Base-by-base conservation (phyloP, 2,113 vertebrate genomes). In the Poecile atricapillus region DNA sequence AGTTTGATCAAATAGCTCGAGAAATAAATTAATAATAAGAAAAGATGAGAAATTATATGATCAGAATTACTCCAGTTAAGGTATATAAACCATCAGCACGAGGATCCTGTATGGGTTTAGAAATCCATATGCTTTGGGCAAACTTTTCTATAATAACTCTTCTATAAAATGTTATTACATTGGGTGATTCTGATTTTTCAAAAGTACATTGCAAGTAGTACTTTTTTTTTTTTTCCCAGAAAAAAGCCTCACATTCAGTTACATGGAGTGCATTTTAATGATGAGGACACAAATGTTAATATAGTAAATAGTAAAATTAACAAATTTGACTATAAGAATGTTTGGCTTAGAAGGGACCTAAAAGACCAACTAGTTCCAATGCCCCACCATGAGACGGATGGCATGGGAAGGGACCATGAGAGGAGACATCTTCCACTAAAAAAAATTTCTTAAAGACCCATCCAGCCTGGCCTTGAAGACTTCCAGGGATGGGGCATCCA, bases 1-100 rank as follows among this genome's bases (percentile, higher is more conserved):
- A 23, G 19, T 52, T 52, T 74, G 44, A 21, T 12, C 0, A 0
- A 71, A 18, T 63, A 35, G 82, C 2, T 59, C 27, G 9, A 28
- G 15, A 76, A 74, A 88, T 49, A 82, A 75, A 84, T 52, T 58
- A 87, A 24, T 68, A 75, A 19, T 21, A 58, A 68, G 33, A 80
- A 74, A 76, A 37, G 1, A 11, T 59, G 17, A 70, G 6, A 3
- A 67, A 27, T 47, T 63, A 15, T 22, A 46, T 18, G 2, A 27
- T 47, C 30, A 59, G 21, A 83, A 83, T 44, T 63, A 55, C 3
- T 3, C 37, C 35, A 68, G 11, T 47, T 39, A n/a, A 30, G 14
- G 11, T 41, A 35, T 41, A 28, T 52, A 90, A 75, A 43, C 25
- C 17, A 63, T 16, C 4, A 52, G 9, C 18, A 4, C 21, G 78